Percentiles rank a stretch among this genome's conserved stretches.
phyloP scores from a whole-genome alignment of 2,797 vertebrate species.

The Gorsachius magnificus region DNA sequence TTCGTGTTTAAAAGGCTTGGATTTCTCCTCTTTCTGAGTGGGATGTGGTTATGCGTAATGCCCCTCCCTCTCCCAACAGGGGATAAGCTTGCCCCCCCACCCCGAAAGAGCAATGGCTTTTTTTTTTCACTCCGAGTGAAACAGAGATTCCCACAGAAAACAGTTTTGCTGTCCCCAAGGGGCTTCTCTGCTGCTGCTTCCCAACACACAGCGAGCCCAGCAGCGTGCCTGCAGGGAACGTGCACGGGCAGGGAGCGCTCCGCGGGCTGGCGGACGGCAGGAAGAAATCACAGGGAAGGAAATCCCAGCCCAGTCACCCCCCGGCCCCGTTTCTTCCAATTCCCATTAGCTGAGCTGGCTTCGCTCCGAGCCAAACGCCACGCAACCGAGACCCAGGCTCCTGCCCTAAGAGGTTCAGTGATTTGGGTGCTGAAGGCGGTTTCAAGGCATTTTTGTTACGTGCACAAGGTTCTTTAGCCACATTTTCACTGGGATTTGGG shows the following conservation, averaged over 20 bases:
- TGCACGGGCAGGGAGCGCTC: background rate
- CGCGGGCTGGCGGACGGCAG: background rate
- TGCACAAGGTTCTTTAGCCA: fast-evolving
- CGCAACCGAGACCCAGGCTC: fast-evolving
- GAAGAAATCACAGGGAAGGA: background rate
- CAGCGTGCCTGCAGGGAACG: background rate
- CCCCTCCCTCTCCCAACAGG: background rate
- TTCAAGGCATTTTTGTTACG: fast-evolving
- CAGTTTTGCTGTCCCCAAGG: background rate
- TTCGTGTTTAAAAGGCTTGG: no score
- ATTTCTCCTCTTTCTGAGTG: background rate
- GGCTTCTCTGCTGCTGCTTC: background rate
- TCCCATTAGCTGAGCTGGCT: fast-evolving
- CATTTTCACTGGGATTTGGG: background rate
- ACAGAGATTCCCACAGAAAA: background rate
- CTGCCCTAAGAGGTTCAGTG: fast-evolving
- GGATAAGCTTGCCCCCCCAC: background rate
- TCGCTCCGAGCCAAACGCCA: background rate
- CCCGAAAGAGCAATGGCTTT: background rate
- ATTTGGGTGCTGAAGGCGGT: fast-evolving
- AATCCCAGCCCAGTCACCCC: background rate
- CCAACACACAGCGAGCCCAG: fast-evolving
- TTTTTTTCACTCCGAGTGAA: background rate
- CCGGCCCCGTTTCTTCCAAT: fast-evolving
- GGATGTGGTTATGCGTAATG: background rate